These are phyloP conservation scores for Nematolebias whitei DNA, from an alignment of 2,113 vertebrate species.

Conservation along the genomic window DNA sequence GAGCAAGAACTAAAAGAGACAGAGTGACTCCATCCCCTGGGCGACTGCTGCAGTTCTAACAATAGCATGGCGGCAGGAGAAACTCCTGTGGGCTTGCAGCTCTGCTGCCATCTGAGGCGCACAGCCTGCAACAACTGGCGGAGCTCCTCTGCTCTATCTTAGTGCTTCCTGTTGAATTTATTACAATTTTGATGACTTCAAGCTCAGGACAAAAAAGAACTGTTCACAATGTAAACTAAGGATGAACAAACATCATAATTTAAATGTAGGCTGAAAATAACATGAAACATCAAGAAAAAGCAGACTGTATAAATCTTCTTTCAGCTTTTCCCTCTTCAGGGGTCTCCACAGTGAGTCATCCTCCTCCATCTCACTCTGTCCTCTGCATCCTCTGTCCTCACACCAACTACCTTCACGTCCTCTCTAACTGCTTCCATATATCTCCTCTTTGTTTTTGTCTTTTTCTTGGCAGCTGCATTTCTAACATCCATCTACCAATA, in stretches of 20 bases:
- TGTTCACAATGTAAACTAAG: constrained; percentile 16
- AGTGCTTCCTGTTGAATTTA: constrained; percentile 35
- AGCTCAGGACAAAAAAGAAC: constrained; percentile 26
- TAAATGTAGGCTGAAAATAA: constrained; percentile 5
- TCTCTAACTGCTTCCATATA: too few relatives aligned
- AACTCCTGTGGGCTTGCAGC: constrained; percentile 64
- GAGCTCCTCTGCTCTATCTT: constrained; percentile 36
- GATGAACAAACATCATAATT: background rate
- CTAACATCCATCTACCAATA: too few relatives aligned
- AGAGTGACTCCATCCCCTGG: constrained; percentile 61
- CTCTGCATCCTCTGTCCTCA: too few relatives aligned
- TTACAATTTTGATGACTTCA: constrained; percentile 49
- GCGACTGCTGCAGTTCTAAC: constrained; percentile 70
- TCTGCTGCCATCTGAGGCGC: constrained; percentile 47
- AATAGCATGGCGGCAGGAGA: constrained; percentile 69
- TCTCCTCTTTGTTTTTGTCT: too few relatives aligned
- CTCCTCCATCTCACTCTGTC: too few relatives aligned
- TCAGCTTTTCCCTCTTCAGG: too few relatives aligned
- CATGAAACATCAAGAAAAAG: background rate
- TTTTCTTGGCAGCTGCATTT: too few relatives aligned
- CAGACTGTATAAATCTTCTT: background rate
- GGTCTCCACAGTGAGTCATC: too few relatives aligned
- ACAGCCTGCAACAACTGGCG: constrained; percentile 57
- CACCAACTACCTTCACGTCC: too few relatives aligned
- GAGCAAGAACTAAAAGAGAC: constrained; percentile 28